Base-by-base conservation (phyloP, 2,797 vertebrate species). In the Pagetopsis macropterus region DNA sequence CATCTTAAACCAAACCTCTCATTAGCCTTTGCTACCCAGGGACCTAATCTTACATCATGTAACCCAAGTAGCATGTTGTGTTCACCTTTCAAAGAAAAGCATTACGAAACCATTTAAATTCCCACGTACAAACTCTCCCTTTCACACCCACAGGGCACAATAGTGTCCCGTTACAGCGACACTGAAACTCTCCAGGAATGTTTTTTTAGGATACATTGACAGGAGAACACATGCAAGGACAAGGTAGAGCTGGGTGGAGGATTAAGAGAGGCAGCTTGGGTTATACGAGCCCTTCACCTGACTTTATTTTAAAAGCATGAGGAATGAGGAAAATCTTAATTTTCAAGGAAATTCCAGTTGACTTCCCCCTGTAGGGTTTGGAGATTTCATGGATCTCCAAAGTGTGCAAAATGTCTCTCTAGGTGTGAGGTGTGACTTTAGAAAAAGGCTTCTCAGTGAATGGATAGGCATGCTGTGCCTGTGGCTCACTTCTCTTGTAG, bases 111-210 rank as follows among this genome's bases (percentile, higher is more conserved):
- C 60, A 85, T 71, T 81, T 72, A 46, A 17, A n/a, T 78, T 79
- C 76, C 51, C 50, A 71, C 48, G 16, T 58, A 63, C 45, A 75
- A 85, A 84, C 69, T 70, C 54, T 87, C 81, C 14, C 69, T 83
- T 82, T 82, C 60, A 63, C 14, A 75, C 43, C 12, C 48, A 19
- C 67, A 59, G 69, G 57, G 69, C 71, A 48, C 0, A 11, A 44
- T 31, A 79, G 88, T 84, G 75, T 92, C 87, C 69, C 8, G 72
- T 93, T 90, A 75, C 89, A 82, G 69, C 9, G 31, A 61, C 6
- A 37, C 83, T 79, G 19, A 89, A 90, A 84, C 86, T 56, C 76
- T 79, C 78, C 72, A 77, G 91, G 90, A 93, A 93, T 93, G 90
- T 91, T 91, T 91, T 90, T 90, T 76, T 84, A 87, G 90, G 87